phyloP scores from a whole-genome alignment of 2,888 invertebrate genomes.

The Entomobrya proxima region DNA sequence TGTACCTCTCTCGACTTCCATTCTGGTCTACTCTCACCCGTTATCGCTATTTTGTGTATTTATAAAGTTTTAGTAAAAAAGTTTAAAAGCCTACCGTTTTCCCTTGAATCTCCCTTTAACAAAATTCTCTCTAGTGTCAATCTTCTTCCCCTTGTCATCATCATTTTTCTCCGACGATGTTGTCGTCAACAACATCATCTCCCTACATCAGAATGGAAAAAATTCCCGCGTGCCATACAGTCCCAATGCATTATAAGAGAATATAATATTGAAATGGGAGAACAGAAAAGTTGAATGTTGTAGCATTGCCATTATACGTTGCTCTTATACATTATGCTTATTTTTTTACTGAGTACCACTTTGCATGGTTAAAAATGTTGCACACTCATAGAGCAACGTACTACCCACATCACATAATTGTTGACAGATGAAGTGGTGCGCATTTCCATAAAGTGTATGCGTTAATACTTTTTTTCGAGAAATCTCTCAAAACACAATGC shows the following conservation, averaged over 20 bases:
- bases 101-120: slow-evolving; percentile 47
- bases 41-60: background rate
- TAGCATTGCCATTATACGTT: too few relatives aligned
- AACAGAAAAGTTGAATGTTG: too few relatives aligned
- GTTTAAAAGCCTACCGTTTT: slow-evolving; percentile 53
- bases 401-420: background rate
- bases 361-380: too few relatives aligned
- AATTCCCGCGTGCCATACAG: too few relatives aligned
- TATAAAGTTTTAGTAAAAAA: slow-evolving; percentile 34
- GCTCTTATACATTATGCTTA: too few relatives aligned
- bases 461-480: slow-evolving; percentile 17
- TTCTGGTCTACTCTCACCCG: background rate
- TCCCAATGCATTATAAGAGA: too few relatives aligned
- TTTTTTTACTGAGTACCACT: too few relatives aligned
- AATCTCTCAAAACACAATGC: background rate
- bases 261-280: too few relatives aligned
- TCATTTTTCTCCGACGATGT: slow-evolving; percentile 40
- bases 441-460: slow-evolving; percentile 46
- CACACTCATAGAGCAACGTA: too few relatives aligned
- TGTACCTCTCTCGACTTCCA: background rate
- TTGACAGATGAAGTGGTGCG: slow-evolving; percentile 44
- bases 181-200: slow-evolving; percentile 44
- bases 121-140: slow-evolving; percentile 56
- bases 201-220: slow-evolving; percentile 20
- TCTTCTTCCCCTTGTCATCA: slow-evolving; percentile 60